Evolutionary conservation across 2,797 vertebrate species (phyloP), one percentile per base, ranked within the genome.

Genomic region (Taenioides sp.): DNA sequence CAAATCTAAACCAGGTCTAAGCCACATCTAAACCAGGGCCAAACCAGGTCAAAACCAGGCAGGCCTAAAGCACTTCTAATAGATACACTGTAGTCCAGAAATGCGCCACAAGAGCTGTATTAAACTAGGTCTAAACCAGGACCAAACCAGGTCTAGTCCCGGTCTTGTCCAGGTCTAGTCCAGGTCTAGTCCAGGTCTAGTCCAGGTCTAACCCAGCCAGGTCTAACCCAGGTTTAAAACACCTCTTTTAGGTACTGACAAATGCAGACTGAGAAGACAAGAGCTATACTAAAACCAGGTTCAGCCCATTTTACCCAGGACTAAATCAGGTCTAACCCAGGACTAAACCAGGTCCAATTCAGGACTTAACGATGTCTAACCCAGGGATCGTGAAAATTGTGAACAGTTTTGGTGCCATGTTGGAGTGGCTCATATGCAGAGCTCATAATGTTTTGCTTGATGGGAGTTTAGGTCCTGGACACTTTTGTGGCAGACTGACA

Each of bases 401-500:
- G n/a, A n/a, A n/a, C n/a, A n/a, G 57, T 57, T n/a, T 52, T n/a
- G 20, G 7, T 12, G 22, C 7, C 9, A 22, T 25, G 55, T 58
- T n/a, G 7, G 18, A 20, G 43, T 47, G 12, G 43, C 16, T 18
- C 17, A 18, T 68, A 64, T 65, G 58, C 67, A 23, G 25, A 11
- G 28, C 28, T 61, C 60, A 37, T n/a, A 62, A 62, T 12, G 60
- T 34, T 62, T n/a, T 37, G 60, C 60, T 37, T n/a, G 28, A 62
- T n/a, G 28, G 18, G 20, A 25, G 28, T 37, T n/a, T 4, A n/a
- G 28, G 43, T 31, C n/a, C 72, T 34, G 78, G 68, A 78, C 62
- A 10, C 43, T 81, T 85, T 76, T 74, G 37, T 72, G 77, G 69
- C 72, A 67, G 74, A 65, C 71, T 52, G 74, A 72, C 67, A 61